phyloP scores from a whole-genome alignment of 2,113 vertebrate genomes.

The Potamarius usumacintae region DNA sequence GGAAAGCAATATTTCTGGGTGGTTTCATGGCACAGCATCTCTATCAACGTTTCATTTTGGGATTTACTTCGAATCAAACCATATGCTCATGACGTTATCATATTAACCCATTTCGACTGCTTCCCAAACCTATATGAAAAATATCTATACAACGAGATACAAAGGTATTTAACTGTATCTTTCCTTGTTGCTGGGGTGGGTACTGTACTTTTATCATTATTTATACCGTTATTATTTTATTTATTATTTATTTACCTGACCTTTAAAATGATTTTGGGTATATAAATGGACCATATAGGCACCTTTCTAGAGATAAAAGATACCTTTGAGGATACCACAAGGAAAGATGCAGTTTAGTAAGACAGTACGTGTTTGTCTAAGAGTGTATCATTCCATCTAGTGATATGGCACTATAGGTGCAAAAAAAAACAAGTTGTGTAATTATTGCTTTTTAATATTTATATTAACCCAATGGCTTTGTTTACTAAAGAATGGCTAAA shows the following conservation, averaged over 20 bases:
- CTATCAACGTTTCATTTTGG: conserved; percentile 6
- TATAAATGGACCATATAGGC: too few species aligned
- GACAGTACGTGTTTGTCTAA: background rate
- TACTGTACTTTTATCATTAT: background rate
- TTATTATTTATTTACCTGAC: background rate
- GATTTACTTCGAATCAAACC: background rate
- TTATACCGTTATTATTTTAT: background rate
- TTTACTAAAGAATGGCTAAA: background rate
- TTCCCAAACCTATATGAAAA: background rate
- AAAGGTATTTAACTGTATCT: background rate
- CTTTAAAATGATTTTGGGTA: background rate
- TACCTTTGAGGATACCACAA: background rate
- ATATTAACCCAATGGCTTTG: background rate
- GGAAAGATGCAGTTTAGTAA: background rate
- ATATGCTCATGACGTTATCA: background rate
- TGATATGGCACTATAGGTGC: background rate
- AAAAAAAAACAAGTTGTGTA: background rate
- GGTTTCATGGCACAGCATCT: conserved; percentile 25
- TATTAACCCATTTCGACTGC: background rate
- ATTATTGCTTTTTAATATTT: background rate
- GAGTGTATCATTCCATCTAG: background rate
- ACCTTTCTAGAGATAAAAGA: background rate
- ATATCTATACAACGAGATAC: background rate
- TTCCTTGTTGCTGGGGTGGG: background rate
- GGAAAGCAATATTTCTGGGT: conserved; percentile 4